A percentile compares a stretch with the other conserved stretches of the same genome.
These are phyloP conservation scores for Porphyrio hochstetteri DNA, from an alignment of 2,113 vertebrate genomes.

Conservation along the genomic window DNA sequence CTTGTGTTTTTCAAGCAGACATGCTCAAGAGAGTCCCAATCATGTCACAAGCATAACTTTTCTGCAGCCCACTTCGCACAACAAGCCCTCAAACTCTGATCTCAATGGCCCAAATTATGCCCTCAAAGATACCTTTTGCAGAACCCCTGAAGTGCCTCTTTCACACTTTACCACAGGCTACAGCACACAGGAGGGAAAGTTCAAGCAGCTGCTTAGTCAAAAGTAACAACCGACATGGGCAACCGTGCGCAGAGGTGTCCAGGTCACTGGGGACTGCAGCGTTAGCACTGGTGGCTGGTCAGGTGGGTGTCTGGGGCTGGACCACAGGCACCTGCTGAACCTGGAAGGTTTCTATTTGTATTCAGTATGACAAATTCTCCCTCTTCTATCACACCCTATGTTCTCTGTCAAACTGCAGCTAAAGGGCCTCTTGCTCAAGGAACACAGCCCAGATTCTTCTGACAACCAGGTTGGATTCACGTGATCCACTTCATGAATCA, in stretches of 20 bases:
- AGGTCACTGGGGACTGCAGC: accelerated
- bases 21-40: neutral
- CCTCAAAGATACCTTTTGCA: neutral
- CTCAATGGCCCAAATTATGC: neutral
- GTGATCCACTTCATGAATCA: neutral
- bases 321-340: neutral
- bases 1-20: neutral
- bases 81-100: neutral
- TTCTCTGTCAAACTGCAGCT: neutral
- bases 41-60: neutral
- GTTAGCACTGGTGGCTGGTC: neutral
- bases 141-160: neutral
- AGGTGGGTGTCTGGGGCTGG: neutral
- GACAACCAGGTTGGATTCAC: neutral
- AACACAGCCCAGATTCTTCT: neutral
- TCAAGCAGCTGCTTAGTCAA: neutral
- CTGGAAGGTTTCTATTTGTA: neutral
- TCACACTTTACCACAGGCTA: neutral
- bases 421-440: neutral
- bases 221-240: neutral
- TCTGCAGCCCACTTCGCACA: neutral
- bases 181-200: neutral
- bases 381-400: neutral
- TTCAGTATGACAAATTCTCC: neutral
- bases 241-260: accelerated